Percentiles rank a stretch among this genome's conserved stretches.
Conservation (phyloP, 1,140 invertebrate genomes). For the Atta texana region DNA sequence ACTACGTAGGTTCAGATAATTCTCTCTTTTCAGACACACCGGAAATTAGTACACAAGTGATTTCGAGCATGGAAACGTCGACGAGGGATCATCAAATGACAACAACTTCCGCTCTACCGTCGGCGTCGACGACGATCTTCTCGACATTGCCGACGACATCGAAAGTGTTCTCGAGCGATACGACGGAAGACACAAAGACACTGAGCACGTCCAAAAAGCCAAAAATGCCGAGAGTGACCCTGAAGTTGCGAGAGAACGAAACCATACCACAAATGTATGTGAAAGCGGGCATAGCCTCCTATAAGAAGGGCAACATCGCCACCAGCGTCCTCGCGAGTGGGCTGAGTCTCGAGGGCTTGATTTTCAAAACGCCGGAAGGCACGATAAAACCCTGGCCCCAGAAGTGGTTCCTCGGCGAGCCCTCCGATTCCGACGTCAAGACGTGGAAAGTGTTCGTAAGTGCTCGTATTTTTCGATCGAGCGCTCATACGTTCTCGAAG, state of each 20-base stretch:
- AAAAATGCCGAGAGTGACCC: slow-evolving; percentile 78
- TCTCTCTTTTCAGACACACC: slow-evolving; percentile 27
- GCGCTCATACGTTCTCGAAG: slow-evolving; percentile 1
- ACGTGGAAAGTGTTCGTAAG: slow-evolving; percentile 87
- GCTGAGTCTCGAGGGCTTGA: slow-evolving; percentile 80
- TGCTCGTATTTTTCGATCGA: slow-evolving; percentile 51
- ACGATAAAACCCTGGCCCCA: slow-evolving; percentile 81
- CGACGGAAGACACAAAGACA: slow-evolving; percentile 33
- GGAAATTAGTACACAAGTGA: slow-evolving; percentile 51
- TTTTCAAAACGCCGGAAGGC: slow-evolving; percentile 83
- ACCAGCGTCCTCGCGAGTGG: slow-evolving; percentile 80
- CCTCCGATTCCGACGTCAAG: slow-evolving; percentile 88
- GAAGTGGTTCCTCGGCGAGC: slow-evolving; percentile 88
- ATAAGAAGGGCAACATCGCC: slow-evolving; percentile 82
- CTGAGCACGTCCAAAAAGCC: slow-evolving; percentile 70
- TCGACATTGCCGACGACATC: slow-evolving; percentile 36
- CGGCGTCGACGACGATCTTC: not conserved
- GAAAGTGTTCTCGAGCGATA: slow-evolving; percentile 23
- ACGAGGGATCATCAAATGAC: slow-evolving; percentile 44
- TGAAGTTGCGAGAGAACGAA: slow-evolving; percentile 81
- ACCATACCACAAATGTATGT: slow-evolving; percentile 82
- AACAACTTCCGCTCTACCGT: slow-evolving; percentile 6
- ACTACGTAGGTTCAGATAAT: not conserved
- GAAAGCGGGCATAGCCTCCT: slow-evolving; percentile 81
- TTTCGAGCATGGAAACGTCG: slow-evolving; percentile 45